Evolutionary conservation across 2,888 invertebrate genomes (phyloP), one percentile per base, ranked within the genome.

Genomic region (Xestia sexstrigata): DNA sequence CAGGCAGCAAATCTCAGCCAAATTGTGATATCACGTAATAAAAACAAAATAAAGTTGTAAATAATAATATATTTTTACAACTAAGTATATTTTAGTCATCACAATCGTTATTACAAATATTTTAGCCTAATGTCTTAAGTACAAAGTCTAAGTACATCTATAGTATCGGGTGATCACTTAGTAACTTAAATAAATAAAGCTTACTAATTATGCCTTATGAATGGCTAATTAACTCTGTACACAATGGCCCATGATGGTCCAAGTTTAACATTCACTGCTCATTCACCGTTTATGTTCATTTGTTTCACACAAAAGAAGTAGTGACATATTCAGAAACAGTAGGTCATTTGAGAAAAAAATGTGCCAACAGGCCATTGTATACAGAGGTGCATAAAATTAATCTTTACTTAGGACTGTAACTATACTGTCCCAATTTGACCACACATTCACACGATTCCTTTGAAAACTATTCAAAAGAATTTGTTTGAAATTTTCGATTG

Each of bases 131-230:
- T 67, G 65, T 65, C 78, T 83, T 86, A 87, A 81, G 79, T 81
- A 83, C 67, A 78, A 30, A 66, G 60, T 75, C 70, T 72, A 82
- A 74, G 71, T 70, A 76, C 39, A 11, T 81, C 58, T 84, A 71
- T 42, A 75, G 52, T 82, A 79, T 79, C 70, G 75, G 79, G 72
- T 83, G 76, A 68, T 81, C 85, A 83, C 87, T 86, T 81, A 87
- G 82, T 87, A 87, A 89, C 91, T 90, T 91, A 92, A 94, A 94
- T 94, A 94, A 94, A 94, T 94, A 93, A 92, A 89, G 67, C 90
- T 92, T 92, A 92, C 77, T 39, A 35, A 35, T 35, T 83, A 84
- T 76, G 77, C 74, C 78, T 17, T 62, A 70, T 60, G 58, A 70
- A 74, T 79, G 82, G 78, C 79, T 83, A 81, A 79, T 9, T 47